phyloP scores from a whole-genome alignment of 1,140 invertebrate species.

The Panulirus ornatus region DNA sequence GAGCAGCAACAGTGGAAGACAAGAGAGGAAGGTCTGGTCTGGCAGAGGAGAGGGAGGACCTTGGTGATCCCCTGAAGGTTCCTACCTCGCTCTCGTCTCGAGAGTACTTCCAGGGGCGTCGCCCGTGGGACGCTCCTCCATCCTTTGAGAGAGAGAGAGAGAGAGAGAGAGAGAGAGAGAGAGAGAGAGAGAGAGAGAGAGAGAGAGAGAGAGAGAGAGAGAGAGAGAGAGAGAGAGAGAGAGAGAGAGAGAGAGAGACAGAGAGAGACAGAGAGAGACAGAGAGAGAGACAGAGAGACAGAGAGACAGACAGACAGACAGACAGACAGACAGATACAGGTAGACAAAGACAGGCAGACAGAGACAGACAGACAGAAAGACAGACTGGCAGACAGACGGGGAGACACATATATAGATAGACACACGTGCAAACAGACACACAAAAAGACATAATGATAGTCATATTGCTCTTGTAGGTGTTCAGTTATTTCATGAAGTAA shows the following conservation, averaged over 20 bases:
- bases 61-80: too few relatives aligned
- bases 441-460: not conserved
- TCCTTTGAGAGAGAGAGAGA: too few relatives aligned
- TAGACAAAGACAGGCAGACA: constrained; percentile 1
- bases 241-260: constrained; percentile 2
- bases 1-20: too few relatives aligned
- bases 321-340: not conserved
- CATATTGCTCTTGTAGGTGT: too few relatives aligned
- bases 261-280: not conserved
- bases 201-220: constrained; percentile 7
- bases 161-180: too few relatives aligned
- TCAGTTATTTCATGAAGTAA: too few relatives aligned
- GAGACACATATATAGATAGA: too few relatives aligned
- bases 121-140: too few relatives aligned
- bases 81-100: too few relatives aligned
- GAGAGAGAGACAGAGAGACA: not conserved
- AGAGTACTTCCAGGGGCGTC: too few relatives aligned
- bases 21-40: too few relatives aligned
- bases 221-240: constrained; percentile 7
- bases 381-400: not conserved
- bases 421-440: not conserved
- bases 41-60: too few relatives aligned
- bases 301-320: not conserved
- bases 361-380: not conserved
- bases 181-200: not conserved